Base-by-base conservation (phyloP, 2,888 invertebrate genomes). In the Marasmarcha lunaedactyla region DNA sequence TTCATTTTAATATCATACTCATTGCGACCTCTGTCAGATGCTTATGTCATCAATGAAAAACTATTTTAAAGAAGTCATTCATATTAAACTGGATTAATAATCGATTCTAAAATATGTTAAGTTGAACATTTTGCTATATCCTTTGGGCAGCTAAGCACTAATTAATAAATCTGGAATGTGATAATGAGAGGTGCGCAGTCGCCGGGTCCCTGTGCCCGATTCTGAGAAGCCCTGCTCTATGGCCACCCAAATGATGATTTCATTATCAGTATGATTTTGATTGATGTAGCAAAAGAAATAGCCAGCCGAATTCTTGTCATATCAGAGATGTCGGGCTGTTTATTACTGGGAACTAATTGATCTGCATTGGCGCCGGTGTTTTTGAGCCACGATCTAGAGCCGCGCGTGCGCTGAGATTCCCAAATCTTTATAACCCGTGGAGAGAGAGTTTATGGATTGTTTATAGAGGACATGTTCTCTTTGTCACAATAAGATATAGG, bases 181-280 rank as follows among this genome's bases (percentile, higher is more conserved):
- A 71, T 77, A 83, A 79, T 78, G 70, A 66, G 57, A 59, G 58
- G 53, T 65, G 61, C 57, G 65, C 66, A 50, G 57, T 55, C 50
- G 40, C 49, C 11, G 40, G 26, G 12, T 39, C 38, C 7, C 37
- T 39, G 60, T 63, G 64, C 68, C 47, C 50, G 62, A 53, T 81
- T 81, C 81, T 70, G 46, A 52, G 81, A 79, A 79, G 45, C 54
- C 57, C 60, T 66, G 69, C 69, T 78, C 76, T 78, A 81, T 74
- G 81, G 77, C 83, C 83, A 81, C 81, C 83, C 83, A 79, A 78
- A 79, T 81, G 81, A 81, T 83, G 81, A 78, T 81, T 81, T 81
- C 76, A 83, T 83, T 81, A 83, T 79, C 77, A 65, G 76, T 79
- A 81, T 81, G 79, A 81, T 83, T 81, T 83, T 83, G 83, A 83